Evolutionary conservation across 1,140 invertebrate genomes (phyloP).

Genomic region (Pogonomyrmex californicus): DNA sequence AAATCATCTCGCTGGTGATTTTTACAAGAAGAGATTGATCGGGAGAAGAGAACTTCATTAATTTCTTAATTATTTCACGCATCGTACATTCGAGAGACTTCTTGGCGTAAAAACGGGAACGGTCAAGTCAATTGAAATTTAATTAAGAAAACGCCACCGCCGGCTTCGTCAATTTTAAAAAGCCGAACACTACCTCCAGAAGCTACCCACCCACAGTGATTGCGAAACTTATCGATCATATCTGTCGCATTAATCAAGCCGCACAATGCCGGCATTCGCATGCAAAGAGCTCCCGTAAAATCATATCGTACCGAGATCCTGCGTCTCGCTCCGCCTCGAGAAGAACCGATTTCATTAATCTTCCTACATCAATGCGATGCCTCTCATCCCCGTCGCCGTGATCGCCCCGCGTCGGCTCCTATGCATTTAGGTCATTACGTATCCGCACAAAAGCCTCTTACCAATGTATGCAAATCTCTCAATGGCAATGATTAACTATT

Average conservation of each 20-base stretch:
- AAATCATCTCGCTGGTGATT: not conserved
- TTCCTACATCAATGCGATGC: slow-evolving; percentile 48
- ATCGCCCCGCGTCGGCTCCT: slow-evolving; percentile 17
- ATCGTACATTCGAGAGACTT: not conserved
- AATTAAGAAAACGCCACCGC: not conserved
- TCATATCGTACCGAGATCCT: slow-evolving; percentile 13
- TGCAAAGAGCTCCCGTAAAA: slow-evolving; percentile 39
- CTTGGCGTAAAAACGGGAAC: not conserved
- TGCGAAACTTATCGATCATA: slow-evolving; percentile 56
- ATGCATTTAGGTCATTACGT: slow-evolving; percentile 45
- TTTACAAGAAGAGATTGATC: not conserved
- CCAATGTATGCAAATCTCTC: slow-evolving; percentile 50
- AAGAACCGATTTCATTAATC: slow-evolving; percentile 57
- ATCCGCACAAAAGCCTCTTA: slow-evolving; percentile 33
- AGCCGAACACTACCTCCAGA: not conserved
- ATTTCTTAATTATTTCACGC: not conserved
- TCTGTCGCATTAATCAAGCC: slow-evolving; percentile 62
- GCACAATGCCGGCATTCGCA: slow-evolving; percentile 35
- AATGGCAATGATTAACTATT: slow-evolving; percentile 35
- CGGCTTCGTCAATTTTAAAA: not conserved
- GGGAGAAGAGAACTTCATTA: not conserved
- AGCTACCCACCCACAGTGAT: slow-evolving; percentile 19
- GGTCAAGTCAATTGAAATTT: slow-evolving; percentile 12
- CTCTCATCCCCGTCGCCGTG: slow-evolving; percentile 22
- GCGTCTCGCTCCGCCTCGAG: slow-evolving; percentile 10